Conservation (phyloP, 1,140 invertebrate species). For the Geopemphigus sp. region DNA sequence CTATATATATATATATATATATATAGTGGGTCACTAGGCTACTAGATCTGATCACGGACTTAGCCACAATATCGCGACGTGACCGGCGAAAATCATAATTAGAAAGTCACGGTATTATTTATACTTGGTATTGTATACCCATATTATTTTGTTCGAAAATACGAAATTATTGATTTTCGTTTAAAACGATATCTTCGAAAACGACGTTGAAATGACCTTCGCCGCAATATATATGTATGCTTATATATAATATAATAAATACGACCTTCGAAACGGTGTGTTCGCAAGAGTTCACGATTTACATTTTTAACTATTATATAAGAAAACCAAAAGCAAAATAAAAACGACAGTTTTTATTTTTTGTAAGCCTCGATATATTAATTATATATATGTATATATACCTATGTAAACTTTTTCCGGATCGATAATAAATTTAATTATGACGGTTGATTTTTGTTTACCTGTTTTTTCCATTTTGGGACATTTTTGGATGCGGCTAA, state of each 20-base stretch:
- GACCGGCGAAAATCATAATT: conserved; percentile 26
- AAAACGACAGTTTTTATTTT: no score
- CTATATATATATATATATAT: no score
- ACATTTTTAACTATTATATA: background rate
- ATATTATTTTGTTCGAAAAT: conserved; percentile 13
- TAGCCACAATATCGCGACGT: conserved; percentile 1
- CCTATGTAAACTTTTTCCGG: no score
- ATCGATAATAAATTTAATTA: no score
- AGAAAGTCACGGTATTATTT: conserved; percentile 2
- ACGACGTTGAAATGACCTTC: background rate
- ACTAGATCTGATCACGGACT: conserved; percentile 19
- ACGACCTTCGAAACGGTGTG: background rate
- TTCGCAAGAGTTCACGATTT: background rate
- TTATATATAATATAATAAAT: background rate
- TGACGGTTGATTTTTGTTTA: conserved; percentile 52
- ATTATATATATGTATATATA: no score
- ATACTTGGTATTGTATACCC: background rate
- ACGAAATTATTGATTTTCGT: background rate
- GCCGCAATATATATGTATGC: background rate
- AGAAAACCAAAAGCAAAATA: no score
- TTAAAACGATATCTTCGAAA: background rate
- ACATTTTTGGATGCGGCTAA: conserved; percentile 59
- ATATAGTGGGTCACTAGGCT: conserved; percentile 44
- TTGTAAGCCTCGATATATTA: no score
- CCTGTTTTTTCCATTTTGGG: conserved; percentile 80